Percentiles rank a stretch among this genome's conserved stretches.
Conservation (phyloP, 2,888 invertebrate genomes). For the Chrysolina oricalcia region DNA sequence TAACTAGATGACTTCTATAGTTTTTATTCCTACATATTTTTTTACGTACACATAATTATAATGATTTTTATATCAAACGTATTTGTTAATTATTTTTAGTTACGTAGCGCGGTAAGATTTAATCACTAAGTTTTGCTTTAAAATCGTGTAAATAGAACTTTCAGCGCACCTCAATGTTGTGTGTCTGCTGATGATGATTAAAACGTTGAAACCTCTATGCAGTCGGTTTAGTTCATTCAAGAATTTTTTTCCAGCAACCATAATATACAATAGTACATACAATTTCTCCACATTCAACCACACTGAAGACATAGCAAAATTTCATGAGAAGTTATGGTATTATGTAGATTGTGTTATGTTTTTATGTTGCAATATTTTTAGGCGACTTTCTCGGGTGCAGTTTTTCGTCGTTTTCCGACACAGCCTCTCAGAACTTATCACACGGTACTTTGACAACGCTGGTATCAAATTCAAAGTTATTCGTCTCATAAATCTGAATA, state of each 20-base stretch:
- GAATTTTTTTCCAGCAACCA: constrained; percentile 66
- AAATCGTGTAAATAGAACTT: constrained; percentile 69
- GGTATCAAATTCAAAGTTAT: not conserved
- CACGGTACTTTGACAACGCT: not conserved
- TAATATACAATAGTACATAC: constrained; percentile 69
- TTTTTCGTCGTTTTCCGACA: constrained; percentile 51
- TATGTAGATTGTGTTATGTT: constrained; percentile 57
- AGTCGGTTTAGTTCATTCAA: constrained; percentile 65
- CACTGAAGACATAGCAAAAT: constrained; percentile 65
- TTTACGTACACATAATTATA: constrained; percentile 70
- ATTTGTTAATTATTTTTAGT: constrained; percentile 73
- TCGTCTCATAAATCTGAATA: not conserved
- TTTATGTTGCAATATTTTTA: constrained; percentile 64
- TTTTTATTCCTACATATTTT: constrained; percentile 72
- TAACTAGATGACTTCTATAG: constrained; percentile 70
- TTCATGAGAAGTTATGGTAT: constrained; percentile 47
- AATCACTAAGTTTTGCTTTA: constrained; percentile 69
- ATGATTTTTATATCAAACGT: constrained; percentile 69
- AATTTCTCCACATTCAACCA: constrained; percentile 71
- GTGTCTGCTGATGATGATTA: constrained; percentile 66
- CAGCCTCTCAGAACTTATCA: not conserved
- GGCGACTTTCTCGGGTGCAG: constrained; percentile 56
- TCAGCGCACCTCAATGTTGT: constrained; percentile 69
- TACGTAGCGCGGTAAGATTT: constrained; percentile 64
- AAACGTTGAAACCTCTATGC: constrained; percentile 65